A percentile compares a stretch with the other conserved stretches of the same genome.
phyloP scores from a whole-genome alignment of 1,140 invertebrate species.

The Eurosta solidaginis region DNA sequence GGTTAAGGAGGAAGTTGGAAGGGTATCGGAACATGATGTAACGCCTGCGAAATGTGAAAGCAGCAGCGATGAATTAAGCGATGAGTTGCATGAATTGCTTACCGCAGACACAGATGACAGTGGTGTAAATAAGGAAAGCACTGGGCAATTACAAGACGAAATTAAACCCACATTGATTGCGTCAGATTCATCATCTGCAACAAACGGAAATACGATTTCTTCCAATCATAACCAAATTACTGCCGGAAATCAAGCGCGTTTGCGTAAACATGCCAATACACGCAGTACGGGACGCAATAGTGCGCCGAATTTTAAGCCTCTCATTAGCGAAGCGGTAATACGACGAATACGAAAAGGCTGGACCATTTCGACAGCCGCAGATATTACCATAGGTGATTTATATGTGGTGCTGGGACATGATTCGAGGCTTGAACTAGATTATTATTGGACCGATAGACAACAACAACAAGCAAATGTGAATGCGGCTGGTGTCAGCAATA shows the following conservation, averaged over 20 bases:
- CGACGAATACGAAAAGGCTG: constrained; percentile 75
- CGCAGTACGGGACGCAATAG: not conserved
- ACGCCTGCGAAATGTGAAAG: constrained; percentile 41
- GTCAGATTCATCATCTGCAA: not conserved
- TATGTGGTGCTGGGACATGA: constrained; percentile 86
- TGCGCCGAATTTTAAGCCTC: constrained; percentile 43
- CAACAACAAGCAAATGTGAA: not conserved
- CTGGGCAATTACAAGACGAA: not conserved
- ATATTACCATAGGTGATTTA: constrained; percentile 85
- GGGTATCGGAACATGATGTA: not conserved
- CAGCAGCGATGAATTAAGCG: constrained; percentile 46
- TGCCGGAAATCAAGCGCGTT: not conserved
- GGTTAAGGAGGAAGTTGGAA: not conserved
- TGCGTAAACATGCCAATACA: not conserved
- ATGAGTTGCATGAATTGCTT: constrained; percentile 45
- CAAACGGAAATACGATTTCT: not conserved
- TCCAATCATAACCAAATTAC: constrained; percentile 2
- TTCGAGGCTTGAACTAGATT: constrained; percentile 79
- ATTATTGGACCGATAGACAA: constrained; percentile 72
- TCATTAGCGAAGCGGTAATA: constrained; percentile 59
- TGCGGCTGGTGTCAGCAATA: not conserved
- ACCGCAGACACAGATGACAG: constrained; percentile 6
- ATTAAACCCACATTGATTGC: not conserved
- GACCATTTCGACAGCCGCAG: constrained; percentile 74
- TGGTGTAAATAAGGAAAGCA: not conserved